These are phyloP conservation scores for Alsophila aescularia DNA, from an alignment of 2,888 invertebrate species.

Conservation along the genomic window DNA sequence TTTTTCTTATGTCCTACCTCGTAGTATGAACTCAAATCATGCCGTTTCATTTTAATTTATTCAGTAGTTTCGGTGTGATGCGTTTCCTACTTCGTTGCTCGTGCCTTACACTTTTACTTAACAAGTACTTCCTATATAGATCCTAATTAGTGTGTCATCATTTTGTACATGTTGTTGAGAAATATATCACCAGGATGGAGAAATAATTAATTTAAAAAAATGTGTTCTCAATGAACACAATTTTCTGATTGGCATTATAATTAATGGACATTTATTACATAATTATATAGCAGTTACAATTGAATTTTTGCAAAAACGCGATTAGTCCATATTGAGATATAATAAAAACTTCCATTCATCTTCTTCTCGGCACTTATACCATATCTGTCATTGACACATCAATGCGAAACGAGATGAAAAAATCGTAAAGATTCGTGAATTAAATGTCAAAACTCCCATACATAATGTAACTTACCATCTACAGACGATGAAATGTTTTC, in stretches of 20 bases:
- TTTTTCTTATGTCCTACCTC: too few species aligned
- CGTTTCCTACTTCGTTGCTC: too few species aligned
- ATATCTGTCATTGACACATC: constrained; percentile 7
- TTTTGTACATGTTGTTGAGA: too few species aligned
- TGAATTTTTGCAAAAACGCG: constrained; percentile 9
- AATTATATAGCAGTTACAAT: neutral
- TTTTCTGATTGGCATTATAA: constrained; percentile 1
- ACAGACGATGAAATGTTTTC: constrained; percentile 25
- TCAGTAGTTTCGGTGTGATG: too few species aligned
- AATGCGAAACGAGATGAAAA: constrained; percentile 10
- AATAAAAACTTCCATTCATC: constrained; percentile 13
- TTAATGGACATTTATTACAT: constrained; percentile 6
- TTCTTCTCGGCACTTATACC: constrained; percentile 10
- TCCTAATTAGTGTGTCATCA: too few species aligned
- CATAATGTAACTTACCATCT: constrained; percentile 20
- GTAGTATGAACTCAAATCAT: too few species aligned
- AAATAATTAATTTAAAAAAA: too few species aligned
- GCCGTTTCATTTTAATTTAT: too few species aligned
- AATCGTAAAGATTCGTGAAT: constrained; percentile 20
- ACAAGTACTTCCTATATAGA: too few species aligned
- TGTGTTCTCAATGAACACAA: too few species aligned
- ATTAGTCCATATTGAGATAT: constrained; percentile 9
- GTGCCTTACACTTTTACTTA: too few species aligned
- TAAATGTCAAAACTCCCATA: constrained; percentile 22
- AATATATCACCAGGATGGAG: too few species aligned